These are phyloP conservation scores for Procambarus clarkii DNA, from an alignment of 1,140 invertebrate genomes.

Conservation along the genomic window DNA sequence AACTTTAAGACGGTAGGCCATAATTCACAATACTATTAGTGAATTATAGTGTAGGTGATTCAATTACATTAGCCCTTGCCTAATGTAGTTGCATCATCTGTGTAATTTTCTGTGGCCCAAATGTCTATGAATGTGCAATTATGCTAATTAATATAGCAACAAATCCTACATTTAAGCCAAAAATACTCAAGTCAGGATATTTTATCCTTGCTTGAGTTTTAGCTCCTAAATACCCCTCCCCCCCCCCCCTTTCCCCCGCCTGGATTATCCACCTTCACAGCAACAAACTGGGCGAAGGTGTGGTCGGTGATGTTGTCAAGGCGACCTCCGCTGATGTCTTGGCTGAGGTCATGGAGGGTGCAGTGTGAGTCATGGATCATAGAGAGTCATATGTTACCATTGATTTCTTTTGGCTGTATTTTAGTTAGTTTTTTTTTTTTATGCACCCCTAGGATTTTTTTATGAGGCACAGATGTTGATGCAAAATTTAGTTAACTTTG, in stretches of 20 bases:
- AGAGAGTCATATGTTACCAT: background rate
- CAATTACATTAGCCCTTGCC: too few relatives aligned
- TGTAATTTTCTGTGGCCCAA: too few relatives aligned
- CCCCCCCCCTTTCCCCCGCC: background rate
- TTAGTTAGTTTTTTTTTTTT: too few relatives aligned
- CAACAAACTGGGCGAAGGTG: slow-evolving; percentile 57
- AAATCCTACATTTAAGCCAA: background rate
- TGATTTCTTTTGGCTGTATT: background rate
- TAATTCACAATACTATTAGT: too few relatives aligned
- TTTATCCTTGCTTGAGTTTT: slow-evolving; percentile 5
- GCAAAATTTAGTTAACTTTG: background rate
- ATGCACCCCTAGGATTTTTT: background rate
- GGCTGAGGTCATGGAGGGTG: slow-evolving; percentile 60
- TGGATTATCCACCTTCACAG: slow-evolving; percentile 31
- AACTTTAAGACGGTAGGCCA: too few relatives aligned
- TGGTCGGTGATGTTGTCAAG: slow-evolving; percentile 54
- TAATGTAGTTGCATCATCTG: too few relatives aligned
- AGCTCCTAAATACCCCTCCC: background rate
- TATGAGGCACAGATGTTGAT: background rate
- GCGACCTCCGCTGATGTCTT: slow-evolving; percentile 57
- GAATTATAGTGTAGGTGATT: too few relatives aligned
- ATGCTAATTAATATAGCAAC: too few relatives aligned
- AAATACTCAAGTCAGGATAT: background rate
- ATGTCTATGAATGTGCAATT: too few relatives aligned
- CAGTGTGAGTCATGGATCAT: slow-evolving; percentile 47